A percentile compares a stretch with the other conserved stretches of the same genome.
Conservation (phyloP, 2,113 vertebrate genomes). For the Delphinus delphis region DNA sequence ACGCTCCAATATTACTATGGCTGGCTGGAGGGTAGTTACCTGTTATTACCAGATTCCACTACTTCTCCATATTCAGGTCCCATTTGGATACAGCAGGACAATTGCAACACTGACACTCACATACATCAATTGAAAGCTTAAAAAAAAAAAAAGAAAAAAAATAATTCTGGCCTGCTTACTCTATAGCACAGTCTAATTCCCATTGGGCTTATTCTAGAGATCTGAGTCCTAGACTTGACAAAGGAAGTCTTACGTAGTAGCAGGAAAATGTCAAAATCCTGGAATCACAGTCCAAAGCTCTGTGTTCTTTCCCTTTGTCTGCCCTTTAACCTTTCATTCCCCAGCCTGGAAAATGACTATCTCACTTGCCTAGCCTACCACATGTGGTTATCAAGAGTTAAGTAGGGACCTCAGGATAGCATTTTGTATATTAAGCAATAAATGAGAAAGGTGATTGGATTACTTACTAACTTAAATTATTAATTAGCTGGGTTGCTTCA, state of each 20-base stretch:
- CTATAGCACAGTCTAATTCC: not conserved
- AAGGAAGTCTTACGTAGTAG: not conserved
- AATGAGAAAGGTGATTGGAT: not conserved
- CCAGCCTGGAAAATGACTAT: not conserved
- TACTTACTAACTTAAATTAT: constrained; percentile 34
- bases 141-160: no score
- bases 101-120: not conserved
- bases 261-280: not conserved
- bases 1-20: not conserved
- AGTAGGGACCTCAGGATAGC: not conserved
- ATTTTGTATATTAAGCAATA: not conserved
- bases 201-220: not conserved
- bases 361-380: not conserved
- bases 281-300: not conserved
- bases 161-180: not conserved
- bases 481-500: not conserved
- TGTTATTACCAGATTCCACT: not conserved
- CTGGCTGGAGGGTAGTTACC: not conserved
- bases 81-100: not conserved
- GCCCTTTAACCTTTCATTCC: not conserved
- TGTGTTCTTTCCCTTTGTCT: not conserved
- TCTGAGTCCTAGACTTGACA: not conserved
- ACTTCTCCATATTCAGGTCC: not conserved
- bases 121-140: not conserved
- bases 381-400: not conserved